phyloP scores from a whole-genome alignment of 2,113 vertebrate species.

The Nothocercus julius region DNA sequence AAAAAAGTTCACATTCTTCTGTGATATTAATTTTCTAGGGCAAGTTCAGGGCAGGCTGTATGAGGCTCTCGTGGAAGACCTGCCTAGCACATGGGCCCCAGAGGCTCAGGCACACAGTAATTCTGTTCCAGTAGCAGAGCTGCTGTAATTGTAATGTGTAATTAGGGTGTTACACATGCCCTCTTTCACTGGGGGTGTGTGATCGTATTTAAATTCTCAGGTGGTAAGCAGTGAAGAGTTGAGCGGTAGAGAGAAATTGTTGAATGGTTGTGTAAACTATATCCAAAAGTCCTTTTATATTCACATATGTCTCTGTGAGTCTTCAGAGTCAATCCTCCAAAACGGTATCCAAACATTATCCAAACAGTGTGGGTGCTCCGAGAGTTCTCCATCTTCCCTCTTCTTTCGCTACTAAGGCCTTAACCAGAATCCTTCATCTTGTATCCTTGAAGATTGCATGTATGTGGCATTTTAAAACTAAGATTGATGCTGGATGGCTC shows the following conservation, averaged over 20 bases:
- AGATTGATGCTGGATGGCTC: neutral
- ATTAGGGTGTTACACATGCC: constrained; percentile 8
- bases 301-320: too few species aligned
- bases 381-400: neutral
- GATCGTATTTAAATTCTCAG: constrained; percentile 32
- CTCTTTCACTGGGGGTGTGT: neutral
- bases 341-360: neutral
- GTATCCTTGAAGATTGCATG: neutral
- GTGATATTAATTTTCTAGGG: neutral
- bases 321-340: neutral
- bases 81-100: neutral
- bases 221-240: neutral
- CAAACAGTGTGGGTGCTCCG: neutral
- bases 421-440: neutral
- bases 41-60: neutral
- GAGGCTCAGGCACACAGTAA: neutral
- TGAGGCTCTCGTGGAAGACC: neutral
- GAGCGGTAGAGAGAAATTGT: neutral
- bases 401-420: neutral
- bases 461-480: neutral
- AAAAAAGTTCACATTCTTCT: neutral
- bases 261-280: neutral
- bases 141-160: constrained; percentile 3
- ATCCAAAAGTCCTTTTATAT: neutral
- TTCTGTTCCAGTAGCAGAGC: neutral